Conservation (phyloP, 1,140 invertebrate species). For the Chironomus striatipennis region DNA sequence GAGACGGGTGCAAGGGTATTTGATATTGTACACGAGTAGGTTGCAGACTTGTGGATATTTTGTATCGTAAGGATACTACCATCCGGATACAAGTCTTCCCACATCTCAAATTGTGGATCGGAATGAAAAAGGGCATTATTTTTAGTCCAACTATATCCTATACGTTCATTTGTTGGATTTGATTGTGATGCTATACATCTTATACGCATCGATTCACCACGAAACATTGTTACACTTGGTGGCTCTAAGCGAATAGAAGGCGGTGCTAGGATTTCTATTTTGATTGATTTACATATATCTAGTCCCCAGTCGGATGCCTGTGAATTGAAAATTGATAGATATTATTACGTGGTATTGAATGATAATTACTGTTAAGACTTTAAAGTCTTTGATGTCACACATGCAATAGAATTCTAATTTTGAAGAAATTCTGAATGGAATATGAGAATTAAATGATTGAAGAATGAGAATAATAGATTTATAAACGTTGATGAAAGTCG, state of each 20-base stretch:
- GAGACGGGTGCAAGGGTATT: constrained; percentile 48
- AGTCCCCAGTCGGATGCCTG: constrained; percentile 61
- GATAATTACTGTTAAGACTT: no score
- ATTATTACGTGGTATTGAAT: background rate
- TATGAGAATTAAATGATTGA: no score
- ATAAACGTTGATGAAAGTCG: no score
- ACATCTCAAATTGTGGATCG: constrained; percentile 58
- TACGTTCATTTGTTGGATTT: constrained; percentile 44
- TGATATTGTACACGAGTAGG: constrained; percentile 51
- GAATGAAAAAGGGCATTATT: constrained; percentile 62
- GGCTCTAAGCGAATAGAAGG: constrained; percentile 62
- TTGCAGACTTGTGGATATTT: constrained; percentile 58
- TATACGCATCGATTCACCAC: constrained; percentile 51
- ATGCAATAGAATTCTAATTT: no score
- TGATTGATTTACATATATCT: constrained; percentile 60
- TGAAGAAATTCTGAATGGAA: no score
- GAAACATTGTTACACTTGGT: constrained; percentile 56
- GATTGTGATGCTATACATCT: constrained; percentile 51
- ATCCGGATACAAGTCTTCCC: constrained; percentile 68
- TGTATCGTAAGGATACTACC: constrained; percentile 69
- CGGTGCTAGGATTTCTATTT: constrained; percentile 54
- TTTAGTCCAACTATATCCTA: constrained; percentile 74
- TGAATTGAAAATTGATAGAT: constrained; percentile 16
- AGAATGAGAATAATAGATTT: no score
- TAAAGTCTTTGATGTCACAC: no score